Base-by-base conservation (phyloP, 1,140 invertebrate species). In the Eciton burchellii region DNA sequence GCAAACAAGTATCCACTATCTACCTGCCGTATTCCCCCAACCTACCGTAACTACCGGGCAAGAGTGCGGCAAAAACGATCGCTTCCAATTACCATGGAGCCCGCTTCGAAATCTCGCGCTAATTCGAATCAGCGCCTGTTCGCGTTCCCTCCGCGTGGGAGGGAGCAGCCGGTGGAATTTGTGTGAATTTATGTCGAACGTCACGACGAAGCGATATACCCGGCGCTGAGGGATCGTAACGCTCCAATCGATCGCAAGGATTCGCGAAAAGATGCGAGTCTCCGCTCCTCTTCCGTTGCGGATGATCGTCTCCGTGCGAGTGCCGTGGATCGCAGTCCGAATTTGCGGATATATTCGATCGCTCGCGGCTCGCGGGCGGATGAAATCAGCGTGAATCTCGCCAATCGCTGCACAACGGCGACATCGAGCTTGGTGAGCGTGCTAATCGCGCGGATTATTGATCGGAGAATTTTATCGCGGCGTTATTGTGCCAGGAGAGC, bases 1-100 rank as follows among this genome's bases (percentile, higher is more conserved):
- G 85, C 90, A 92, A 93, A 92, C 91, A 92, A 92, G 83, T 83
- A 83, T 74, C 84, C 74, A 66, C 77, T 74, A 68, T 73, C 76
- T 85, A 86, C 74, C 81, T 81, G 66, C 85, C n/a, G n/a, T n/a
- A n/a, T n/a, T 54, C 29, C 29, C 57, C 54, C 63, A n/a, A 49
- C 63, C 70, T 82, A 65, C 82, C 82, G 49, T 60, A 70, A 79
- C 73, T 81, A 76, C 47, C 71, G 56, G 79, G 47, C 73, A 76
- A 81, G 68, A 54, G 70, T 54, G 72, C 71, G 65, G 70, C 82
- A 91, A 91, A 91, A 91, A 91, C 85, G 62, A 52, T 59, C 81
- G 62, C 74, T 87, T 82, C 84, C 79, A 86, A 89, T 91, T 90
- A 90, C 83, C 82, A 71, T 84, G 84, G 82, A 90, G 84, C 81